Percentiles rank a stretch among this genome's conserved stretches.
Conservation (phyloP, 35 echinoderm and acorn worm species). For the Acanthaster planci region DNA sequence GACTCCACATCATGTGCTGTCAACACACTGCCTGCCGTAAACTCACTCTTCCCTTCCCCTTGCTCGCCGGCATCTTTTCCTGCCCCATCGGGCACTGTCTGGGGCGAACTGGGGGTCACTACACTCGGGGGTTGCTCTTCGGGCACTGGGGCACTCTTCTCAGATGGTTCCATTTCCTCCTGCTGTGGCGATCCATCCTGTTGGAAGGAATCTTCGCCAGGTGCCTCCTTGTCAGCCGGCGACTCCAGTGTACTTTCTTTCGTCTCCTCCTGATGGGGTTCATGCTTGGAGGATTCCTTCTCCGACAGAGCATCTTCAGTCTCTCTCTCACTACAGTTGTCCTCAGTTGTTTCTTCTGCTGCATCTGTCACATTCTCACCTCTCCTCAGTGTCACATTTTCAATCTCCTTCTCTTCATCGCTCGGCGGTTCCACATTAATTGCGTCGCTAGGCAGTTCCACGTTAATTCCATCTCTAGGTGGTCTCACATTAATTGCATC, state of each 20-base stretch:
- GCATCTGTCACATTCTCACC: neutral
- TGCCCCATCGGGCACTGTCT: neutral
- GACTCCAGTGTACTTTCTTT: neutral
- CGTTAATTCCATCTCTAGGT: no score
- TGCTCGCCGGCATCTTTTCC: neutral
- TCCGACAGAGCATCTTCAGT: neutral
- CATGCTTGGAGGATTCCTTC: neutral
- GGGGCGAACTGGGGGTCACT: neutral
- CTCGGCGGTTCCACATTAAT: neutral
- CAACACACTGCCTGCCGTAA: neutral
- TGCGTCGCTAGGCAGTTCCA: no score
- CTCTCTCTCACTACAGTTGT: neutral
- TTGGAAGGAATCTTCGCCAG: neutral
- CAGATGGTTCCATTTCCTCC: neutral
- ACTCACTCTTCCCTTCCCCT: conserved; percentile 9
- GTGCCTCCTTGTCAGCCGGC: neutral
- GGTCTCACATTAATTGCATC: no score
- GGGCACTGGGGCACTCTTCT: neutral
- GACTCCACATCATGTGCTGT: conserved; percentile 15
- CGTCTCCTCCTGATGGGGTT: no score
- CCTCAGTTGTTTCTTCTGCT: neutral
- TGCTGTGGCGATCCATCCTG: neutral
- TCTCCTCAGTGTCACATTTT: no score
- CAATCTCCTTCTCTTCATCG: no score
- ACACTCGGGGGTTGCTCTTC: conserved; percentile 13